These are phyloP conservation scores for Rhinella marina DNA, from an alignment of 2,797 vertebrate species.

Conservation along the genomic window DNA sequence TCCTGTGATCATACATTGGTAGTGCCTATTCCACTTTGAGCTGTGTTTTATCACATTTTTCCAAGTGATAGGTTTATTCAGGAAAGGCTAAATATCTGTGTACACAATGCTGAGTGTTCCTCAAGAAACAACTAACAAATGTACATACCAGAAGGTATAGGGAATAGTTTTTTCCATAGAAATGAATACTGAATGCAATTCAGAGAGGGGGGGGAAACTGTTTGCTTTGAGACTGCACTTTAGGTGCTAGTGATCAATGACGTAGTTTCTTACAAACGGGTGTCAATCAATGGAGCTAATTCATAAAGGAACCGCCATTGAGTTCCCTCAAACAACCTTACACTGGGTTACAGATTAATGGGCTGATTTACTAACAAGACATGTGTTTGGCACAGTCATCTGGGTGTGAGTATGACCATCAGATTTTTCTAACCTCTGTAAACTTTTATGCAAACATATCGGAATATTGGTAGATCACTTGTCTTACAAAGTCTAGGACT, in stretches of 20 bases:
- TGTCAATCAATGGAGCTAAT: constrained; percentile 37
- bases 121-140: background rate
- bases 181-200: background rate
- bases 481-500: background rate
- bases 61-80: background rate
- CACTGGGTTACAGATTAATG: constrained; percentile 17
- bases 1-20: background rate
- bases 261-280: background rate
- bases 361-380: constrained; percentile 6
- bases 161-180: background rate
- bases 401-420: background rate
- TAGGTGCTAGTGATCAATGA: constrained; percentile 6
- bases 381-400: background rate
- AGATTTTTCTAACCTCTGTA: background rate
- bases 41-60: background rate
- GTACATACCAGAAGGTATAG: background rate
- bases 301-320: background rate
- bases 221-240: background rate
- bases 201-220: background rate
- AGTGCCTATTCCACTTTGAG: too few relatives aligned
- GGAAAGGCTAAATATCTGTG: background rate
- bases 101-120: background rate
- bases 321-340: constrained; percentile 19
- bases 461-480: background rate
- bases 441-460: background rate